phyloP scores from a whole-genome alignment of 1,140 invertebrate species.

The Atopsyche davidsoni region DNA sequence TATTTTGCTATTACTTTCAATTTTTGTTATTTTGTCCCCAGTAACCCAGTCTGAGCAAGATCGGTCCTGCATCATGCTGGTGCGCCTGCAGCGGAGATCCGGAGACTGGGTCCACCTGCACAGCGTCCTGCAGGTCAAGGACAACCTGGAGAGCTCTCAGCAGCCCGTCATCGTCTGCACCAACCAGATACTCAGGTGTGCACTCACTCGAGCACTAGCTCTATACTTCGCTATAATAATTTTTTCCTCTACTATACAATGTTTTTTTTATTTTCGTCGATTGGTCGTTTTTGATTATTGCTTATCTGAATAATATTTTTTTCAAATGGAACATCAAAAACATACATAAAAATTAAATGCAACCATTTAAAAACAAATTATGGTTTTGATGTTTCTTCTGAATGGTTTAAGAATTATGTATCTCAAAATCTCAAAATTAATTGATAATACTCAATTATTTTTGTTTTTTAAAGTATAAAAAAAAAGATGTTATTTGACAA shows the following conservation, averaged over 20 bases:
- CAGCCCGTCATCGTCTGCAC: conserved; percentile 95
- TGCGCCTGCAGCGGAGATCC: conserved; percentile 77
- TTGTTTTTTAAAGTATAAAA: too few species aligned
- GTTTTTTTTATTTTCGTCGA: not conserved
- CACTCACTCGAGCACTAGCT: too few species aligned
- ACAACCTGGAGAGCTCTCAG: conserved; percentile 79
- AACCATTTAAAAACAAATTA: not conserved
- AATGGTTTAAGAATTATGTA: not conserved
- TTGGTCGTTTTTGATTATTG: too few species aligned
- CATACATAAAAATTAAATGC: too few species aligned
- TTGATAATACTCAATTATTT: too few species aligned
- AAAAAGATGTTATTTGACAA: too few species aligned
- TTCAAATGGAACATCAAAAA: too few species aligned
- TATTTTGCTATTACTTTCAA: conserved; percentile 1
- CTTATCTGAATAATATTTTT: too few species aligned
- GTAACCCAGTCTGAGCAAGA: conserved; percentile 95
- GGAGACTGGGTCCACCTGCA: conserved; percentile 95
- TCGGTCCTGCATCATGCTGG: conserved; percentile 86
- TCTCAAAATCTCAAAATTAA: not conserved
- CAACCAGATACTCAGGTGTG: conserved; percentile 92
- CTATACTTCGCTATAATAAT: not conserved
- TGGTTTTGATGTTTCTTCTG: not conserved
- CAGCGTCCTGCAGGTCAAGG: conserved; percentile 88
- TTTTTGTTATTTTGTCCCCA: conserved; percentile 38
- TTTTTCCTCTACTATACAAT: not conserved